Base-by-base conservation (phyloP, 2,888 invertebrate species). In the Latrodectus elegans region DNA sequence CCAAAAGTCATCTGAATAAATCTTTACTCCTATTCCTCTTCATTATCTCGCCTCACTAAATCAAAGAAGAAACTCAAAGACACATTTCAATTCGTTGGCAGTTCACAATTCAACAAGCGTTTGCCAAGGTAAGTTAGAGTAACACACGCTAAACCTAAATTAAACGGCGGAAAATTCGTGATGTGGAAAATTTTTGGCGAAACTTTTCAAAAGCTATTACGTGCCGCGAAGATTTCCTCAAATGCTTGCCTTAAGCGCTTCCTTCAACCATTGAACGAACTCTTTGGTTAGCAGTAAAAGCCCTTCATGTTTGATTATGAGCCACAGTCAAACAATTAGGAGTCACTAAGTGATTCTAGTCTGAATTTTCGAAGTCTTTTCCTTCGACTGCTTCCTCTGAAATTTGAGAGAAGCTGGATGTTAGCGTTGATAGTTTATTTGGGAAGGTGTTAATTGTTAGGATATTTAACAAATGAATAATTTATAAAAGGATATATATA, bases 131-230 rank as follows among this genome's bases (percentile, higher is more conserved):
- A 67, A 68, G 22, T 77, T 67, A 15, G 2, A 15, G 38, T 17
- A 11, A 14, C 68, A 68, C 68, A 78, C 78, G 70, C 78, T 51
- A 70, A 78, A 52, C 26, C 55, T 38, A 68, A 78, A 78, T 78
- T 78, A 78, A 78, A 53, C 15, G 26, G 8, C 4, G n/a, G n/a
- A 6, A 38, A 17, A 53, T 78, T 53, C 78, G 78, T 70, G 70
- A 78, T 65, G 52, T 9, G 15, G 8, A 14, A 15, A 52, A 53
- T 12, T 38, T 38, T 38, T 68, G 53, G n/a, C 15, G 38, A 78
- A 49, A 26, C 22, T 52, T 68, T 53, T 52, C 78, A 55, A 78
- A 70, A 78, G 78, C 73, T 78, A 78, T 78, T 78, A 68, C 78
- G 70, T 78, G 78, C 51, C 6, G n/a, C 14, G 52, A 65, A 70